These are phyloP conservation scores for Vanessa tameamea DNA, from an alignment of 1,140 invertebrate species.

Conservation along the genomic window DNA sequence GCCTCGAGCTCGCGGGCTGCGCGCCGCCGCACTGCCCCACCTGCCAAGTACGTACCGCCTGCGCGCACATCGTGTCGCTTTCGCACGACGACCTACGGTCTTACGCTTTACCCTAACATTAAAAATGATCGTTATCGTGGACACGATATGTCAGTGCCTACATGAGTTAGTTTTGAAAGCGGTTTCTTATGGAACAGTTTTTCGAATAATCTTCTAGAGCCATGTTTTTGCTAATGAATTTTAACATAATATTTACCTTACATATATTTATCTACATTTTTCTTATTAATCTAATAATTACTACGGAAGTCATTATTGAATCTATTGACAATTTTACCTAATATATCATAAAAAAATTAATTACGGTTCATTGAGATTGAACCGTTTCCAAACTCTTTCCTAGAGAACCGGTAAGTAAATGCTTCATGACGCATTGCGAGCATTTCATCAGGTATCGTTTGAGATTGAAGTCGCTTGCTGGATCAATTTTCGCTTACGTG, in stretches of 20 bases:
- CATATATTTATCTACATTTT: too few species aligned
- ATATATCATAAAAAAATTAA: neutral
- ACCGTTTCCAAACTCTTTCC: neutral
- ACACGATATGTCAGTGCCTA: too few species aligned
- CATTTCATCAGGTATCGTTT: constrained; percentile 24
- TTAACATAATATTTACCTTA: too few species aligned
- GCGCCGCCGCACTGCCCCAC: constrained; percentile 67
- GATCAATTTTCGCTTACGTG: constrained; percentile 12
- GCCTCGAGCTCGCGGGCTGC: constrained; percentile 79
- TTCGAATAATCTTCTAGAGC: too few species aligned
- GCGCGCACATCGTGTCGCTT: constrained; percentile 17
- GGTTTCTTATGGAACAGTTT: too few species aligned
- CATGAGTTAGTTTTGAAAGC: too few species aligned
- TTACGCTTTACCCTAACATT: too few species aligned
- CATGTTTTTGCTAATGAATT: too few species aligned
- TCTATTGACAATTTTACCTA: neutral
- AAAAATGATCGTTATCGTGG: too few species aligned
- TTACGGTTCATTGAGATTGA: neutral
- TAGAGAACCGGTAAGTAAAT: constrained; percentile 24
- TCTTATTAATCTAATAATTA: too few species aligned
- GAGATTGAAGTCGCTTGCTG: constrained; percentile 29
- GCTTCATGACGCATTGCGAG: constrained; percentile 21
- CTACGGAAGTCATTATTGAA: neutral
- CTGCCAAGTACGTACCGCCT: constrained; percentile 56
- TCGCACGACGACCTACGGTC: neutral